Conservation (phyloP, 2,797 vertebrate genomes). For the Chrysocyon brachyurus region DNA sequence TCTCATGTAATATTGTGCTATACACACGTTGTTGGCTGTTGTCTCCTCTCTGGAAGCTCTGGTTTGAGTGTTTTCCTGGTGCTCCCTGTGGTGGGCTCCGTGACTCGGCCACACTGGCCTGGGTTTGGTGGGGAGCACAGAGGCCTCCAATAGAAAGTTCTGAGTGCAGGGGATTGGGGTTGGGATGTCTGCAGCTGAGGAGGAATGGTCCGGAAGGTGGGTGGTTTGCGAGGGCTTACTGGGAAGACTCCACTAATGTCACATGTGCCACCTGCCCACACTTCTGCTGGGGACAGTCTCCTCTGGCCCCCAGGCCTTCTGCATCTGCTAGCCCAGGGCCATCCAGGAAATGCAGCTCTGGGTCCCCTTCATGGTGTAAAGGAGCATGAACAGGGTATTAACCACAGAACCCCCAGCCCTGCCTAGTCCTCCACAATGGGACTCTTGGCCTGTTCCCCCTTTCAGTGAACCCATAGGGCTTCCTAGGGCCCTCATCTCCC, state of each 20-base stretch:
- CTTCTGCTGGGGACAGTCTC: neutral
- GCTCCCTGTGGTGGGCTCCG: neutral
- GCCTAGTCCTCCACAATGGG: neutral
- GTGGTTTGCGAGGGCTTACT: neutral
- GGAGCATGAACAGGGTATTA: no score
- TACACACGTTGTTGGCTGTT: fast-evolving
- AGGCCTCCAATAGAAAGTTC: neutral
- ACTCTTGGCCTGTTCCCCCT: neutral
- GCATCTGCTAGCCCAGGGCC: neutral
- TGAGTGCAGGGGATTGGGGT: neutral
- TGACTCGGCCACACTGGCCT: no score
- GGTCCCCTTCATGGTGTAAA: neutral
- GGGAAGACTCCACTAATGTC: neutral
- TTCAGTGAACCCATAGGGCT: fast-evolving
- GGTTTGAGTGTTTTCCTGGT: no score
- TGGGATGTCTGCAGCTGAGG: neutral
- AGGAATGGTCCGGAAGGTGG: neutral
- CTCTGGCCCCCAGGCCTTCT: fast-evolving
- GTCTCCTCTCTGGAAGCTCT: no score
- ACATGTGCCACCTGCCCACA: fast-evolving
- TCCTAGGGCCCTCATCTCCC: no score
- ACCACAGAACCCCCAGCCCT: neutral
- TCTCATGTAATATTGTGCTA: neutral
- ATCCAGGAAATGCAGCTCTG: neutral
- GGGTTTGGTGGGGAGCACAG: fast-evolving